Conservation (phyloP, 1,140 invertebrate species). For the Drosophila guanche region DNA sequence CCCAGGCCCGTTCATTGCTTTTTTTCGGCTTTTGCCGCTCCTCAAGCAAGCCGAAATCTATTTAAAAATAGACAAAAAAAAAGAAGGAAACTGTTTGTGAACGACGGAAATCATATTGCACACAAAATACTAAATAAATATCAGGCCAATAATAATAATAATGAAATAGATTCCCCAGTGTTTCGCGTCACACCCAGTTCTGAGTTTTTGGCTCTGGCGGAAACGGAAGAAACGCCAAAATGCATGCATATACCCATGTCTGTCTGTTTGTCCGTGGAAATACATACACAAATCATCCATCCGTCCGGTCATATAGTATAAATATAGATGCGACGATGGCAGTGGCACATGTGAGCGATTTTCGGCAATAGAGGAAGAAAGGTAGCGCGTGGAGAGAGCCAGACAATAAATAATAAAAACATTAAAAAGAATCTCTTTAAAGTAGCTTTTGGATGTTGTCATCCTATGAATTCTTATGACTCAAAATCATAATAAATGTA, state of each 20-base stretch:
- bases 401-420: conserved; percentile 19
- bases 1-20: neutral
- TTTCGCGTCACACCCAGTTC: neutral
- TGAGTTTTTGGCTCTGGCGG: conserved; percentile 36
- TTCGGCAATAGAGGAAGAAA: conserved; percentile 49
- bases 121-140: conserved; percentile 50
- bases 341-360: conserved; percentile 59
- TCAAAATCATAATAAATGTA: conserved; percentile 13
- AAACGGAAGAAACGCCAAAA: conserved; percentile 68
- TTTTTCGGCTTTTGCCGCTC: conserved; percentile 13
- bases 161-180: conserved; percentile 37
- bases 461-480: too few relatives aligned
- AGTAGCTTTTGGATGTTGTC: too few relatives aligned
- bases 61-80: conserved; percentile 70
- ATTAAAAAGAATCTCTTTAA: conserved; percentile 28
- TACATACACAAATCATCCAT: conserved; percentile 35
- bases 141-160: conserved; percentile 41
- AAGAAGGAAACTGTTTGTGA: conserved; percentile 36
- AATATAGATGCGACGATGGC: conserved; percentile 29
- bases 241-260: conserved; percentile 25
- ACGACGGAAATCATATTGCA: conserved; percentile 73
- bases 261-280: neutral
- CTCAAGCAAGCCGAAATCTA: conserved; percentile 61
- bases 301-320: conserved; percentile 29
- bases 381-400: conserved; percentile 52